phyloP scores from a whole-genome alignment of 2,113 vertebrate species.

The Calidris pygmaea region DNA sequence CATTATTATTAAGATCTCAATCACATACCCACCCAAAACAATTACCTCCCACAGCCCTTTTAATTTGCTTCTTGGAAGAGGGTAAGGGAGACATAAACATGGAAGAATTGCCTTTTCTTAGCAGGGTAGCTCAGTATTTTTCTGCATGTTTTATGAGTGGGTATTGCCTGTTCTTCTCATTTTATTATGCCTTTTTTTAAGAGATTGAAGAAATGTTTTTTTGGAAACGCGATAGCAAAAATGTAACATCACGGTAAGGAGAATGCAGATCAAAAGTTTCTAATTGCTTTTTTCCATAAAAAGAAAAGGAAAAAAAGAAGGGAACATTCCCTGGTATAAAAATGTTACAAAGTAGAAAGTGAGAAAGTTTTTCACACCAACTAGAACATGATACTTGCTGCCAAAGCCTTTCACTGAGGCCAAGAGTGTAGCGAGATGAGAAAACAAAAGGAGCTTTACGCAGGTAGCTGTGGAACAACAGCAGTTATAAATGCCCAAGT shows the following conservation, averaged over 20 bases:
- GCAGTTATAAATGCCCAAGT: neutral
- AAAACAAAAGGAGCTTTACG: neutral
- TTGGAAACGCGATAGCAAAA: neutral
- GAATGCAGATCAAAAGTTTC: neutral
- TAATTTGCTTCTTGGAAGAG: neutral
- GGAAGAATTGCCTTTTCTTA: neutral
- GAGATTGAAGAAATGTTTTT: neutral
- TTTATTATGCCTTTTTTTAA: neutral
- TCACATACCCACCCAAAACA: neutral
- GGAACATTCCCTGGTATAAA: neutral
- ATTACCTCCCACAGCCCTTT: neutral
- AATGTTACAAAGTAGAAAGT: neutral
- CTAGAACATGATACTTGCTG: neutral
- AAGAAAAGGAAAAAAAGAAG: neutral
- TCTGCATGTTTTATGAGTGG: neutral
- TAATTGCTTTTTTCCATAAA: neutral
- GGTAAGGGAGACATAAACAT: neutral
- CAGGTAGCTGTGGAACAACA: neutral
- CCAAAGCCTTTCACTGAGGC: neutral
- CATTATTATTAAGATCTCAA: neutral
- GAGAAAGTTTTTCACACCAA: conserved; percentile 19
- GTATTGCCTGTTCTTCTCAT: neutral
- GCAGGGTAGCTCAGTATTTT: neutral
- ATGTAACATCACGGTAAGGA: neutral
- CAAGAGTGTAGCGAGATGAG: neutral